Base-by-base conservation (phyloP, 2,797 vertebrate species). In the Holocentrus rufus region DNA sequence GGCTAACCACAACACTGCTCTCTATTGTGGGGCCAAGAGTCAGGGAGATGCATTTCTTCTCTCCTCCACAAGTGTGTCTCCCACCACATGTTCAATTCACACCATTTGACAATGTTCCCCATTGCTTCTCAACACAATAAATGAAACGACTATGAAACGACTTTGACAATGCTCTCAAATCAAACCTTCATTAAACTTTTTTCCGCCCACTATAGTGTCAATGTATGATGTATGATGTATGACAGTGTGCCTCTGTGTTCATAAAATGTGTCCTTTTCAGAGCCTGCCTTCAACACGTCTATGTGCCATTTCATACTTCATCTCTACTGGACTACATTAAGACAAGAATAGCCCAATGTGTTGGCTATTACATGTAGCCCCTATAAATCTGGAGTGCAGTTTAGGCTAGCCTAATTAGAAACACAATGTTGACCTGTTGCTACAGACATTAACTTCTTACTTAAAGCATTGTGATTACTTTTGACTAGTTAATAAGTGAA, bases 1-100 rank as follows among this genome's bases (percentile, higher is more conserved):
- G 83, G 63, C 82, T 81, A 69, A 81, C 67, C 76, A 87, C 55
- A 81, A 91, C 87, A 92, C 89, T 86, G 87, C 82, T 82, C 82
- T 72, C 87, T 90, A 87, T 89, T 91, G 87, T 90, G 60, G 62
- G 13, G 78, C 74, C 65, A 82, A 85, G 77, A 89, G 63, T 82
- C 83, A 82, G 65, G 81, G 79, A 71, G 77, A 77, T 76, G 69
- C 76, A 74, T 85, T 88, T 87, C 84, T 85, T 76, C 75, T 84
- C 75, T 82, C 72, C 72, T 88, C 87, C 85, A 82, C 83, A 59
- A 84, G 80, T 77, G 72, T 36, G 65, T 83, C 87, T 80, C 87
- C 82, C 85, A 92, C 88, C 69, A 76, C 80, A 81, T 81, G 83
- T 67, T 86, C 67, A 77, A 75, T 60, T 79, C 69, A 85, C 71